These are phyloP conservation scores for Meta bourneti DNA, from an alignment of 2,888 invertebrate species.

Conservation along the genomic window DNA sequence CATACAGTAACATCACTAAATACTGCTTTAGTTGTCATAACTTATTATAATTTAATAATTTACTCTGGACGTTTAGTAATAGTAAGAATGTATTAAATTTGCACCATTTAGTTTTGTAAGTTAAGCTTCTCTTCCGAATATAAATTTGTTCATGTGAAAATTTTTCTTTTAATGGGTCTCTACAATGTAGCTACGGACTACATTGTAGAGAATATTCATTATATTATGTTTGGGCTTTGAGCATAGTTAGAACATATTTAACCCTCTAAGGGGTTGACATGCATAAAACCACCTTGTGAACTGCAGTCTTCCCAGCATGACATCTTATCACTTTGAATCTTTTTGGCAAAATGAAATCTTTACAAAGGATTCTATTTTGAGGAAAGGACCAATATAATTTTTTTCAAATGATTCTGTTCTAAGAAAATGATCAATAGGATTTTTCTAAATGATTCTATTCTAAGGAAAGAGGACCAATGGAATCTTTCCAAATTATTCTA, in stretches of 20 bases:
- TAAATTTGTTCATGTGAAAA: conserved; percentile 13
- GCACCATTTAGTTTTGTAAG: conserved; percentile 41
- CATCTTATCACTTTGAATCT: neutral
- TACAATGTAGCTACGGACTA: neutral
- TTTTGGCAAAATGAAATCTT: neutral
- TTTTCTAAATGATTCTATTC: too few species aligned
- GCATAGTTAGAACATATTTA: too few species aligned
- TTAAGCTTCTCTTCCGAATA: neutral
- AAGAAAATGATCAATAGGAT: too few species aligned
- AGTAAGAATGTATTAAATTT: conserved; percentile 41
- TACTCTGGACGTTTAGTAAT: conserved; percentile 58
- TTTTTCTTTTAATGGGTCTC: neutral
- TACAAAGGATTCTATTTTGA: neutral
- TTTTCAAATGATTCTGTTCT: too few species aligned
- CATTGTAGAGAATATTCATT: neutral
- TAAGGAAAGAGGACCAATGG: too few species aligned
- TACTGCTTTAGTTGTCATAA: conserved; percentile 27
- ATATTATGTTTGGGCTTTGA: too few species aligned
- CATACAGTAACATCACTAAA: conserved; percentile 27
- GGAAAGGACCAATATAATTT: too few species aligned
- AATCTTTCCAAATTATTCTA: too few species aligned
- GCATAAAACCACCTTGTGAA: too few species aligned
- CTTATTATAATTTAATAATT: conserved; percentile 47
- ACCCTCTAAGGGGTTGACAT: too few species aligned
- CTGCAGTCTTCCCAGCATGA: too few species aligned